Evolutionary conservation across 2,797 vertebrate species (phyloP).

Genomic region (Peromyscus attwateri): DNA sequence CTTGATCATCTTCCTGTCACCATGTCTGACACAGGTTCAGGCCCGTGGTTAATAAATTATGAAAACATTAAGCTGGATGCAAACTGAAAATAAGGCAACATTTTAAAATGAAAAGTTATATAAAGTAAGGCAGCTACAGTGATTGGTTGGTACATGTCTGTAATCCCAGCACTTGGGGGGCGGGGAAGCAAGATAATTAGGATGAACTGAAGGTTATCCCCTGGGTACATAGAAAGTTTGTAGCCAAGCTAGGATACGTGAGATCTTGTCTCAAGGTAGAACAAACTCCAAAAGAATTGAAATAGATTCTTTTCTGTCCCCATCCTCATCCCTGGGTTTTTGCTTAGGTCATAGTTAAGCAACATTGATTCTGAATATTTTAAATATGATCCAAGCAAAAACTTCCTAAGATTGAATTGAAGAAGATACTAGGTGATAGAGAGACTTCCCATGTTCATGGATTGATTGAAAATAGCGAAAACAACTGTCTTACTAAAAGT

Average conservation of each 20-base stretch:
- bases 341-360: neutral
- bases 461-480: neutral
- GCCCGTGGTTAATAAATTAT: neutral
- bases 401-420: neutral
- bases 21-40: neutral
- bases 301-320: neutral
- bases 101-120: neutral
- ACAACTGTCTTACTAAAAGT: neutral
- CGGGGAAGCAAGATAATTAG: neutral
- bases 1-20: neutral
- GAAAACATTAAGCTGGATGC: neutral
- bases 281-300: neutral
- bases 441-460: neutral
- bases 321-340: neutral
- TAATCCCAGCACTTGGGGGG: neutral
- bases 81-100: neutral
- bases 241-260: neutral
- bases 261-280: neutral
- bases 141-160: neutral
- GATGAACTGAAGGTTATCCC: neutral
- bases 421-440: neutral
- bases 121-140: neutral
- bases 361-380: slow-evolving; percentile 14
- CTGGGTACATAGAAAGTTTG: neutral
- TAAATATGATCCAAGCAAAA: neutral